Evolutionary conservation across 2,113 vertebrate genomes (phyloP).

Genomic region (Pachypanchax playfairii): DNA sequence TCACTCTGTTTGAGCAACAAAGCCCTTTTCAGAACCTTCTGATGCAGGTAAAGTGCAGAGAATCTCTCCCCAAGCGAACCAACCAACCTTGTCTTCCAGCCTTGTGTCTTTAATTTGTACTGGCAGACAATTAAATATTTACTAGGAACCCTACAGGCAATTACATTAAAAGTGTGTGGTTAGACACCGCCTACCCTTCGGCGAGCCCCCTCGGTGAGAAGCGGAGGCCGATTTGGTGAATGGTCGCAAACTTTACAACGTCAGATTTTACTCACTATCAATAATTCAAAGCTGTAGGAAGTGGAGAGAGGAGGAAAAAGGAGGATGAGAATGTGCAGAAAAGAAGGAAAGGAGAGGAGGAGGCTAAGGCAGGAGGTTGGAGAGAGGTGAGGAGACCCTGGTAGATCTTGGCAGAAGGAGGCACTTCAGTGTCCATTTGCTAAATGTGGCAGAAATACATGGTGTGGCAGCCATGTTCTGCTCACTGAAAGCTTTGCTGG

Average conservation of each 20-base stretch:
- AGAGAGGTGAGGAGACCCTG: constrained; percentile 23
- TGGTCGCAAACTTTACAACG: constrained; percentile 89
- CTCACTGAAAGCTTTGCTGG: constrained; percentile 58
- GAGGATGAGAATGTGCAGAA: constrained; percentile 29
- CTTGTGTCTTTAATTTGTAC: constrained; percentile 85
- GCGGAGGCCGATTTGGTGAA: constrained; percentile 85
- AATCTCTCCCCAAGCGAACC: constrained; percentile 52
- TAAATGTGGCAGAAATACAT: constrained; percentile 76
- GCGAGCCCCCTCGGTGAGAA: constrained; percentile 83
- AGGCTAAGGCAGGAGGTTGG: constrained; percentile 32
- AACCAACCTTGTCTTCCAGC: constrained; percentile 65
- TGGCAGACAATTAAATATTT: constrained; percentile 95
- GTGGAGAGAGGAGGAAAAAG: constrained; percentile 39
- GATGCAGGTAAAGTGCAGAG: constrained; percentile 54
- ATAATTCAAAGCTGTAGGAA: constrained; percentile 83
- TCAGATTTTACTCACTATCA: constrained; percentile 91
- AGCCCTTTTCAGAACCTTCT: constrained; percentile 39
- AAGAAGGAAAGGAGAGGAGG: constrained; percentile 37
- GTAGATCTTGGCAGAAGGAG: constrained; percentile 36
- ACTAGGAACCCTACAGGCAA: constrained; percentile 90
- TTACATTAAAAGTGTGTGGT: constrained; percentile 93
- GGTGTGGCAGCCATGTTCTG: constrained; percentile 63
- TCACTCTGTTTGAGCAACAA: constrained; percentile 8
- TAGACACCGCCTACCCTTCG: constrained; percentile 87
- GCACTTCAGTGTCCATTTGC: constrained; percentile 76